A percentile compares a stretch with the other conserved stretches of the same genome.
Evolutionary conservation across 2,113 vertebrate species (phyloP).

Genomic region (Petrocephalus zakoni): DNA sequence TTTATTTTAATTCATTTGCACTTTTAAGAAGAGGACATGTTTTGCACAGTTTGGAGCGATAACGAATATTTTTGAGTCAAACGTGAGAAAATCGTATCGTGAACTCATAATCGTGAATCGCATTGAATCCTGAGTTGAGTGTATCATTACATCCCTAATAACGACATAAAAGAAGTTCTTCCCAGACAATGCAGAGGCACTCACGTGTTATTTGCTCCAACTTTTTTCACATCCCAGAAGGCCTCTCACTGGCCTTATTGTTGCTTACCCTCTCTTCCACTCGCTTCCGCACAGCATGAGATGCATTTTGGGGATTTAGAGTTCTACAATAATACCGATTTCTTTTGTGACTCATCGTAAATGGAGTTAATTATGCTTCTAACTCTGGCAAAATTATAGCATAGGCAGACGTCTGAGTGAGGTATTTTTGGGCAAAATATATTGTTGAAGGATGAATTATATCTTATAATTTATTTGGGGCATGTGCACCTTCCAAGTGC

Average conservation of each 20-base stretch:
- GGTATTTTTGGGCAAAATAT: neutral
- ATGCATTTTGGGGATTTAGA: neutral
- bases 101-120: too few relatives aligned
- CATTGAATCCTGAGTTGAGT: too few relatives aligned
- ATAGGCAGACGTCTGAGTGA: neutral
- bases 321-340: neutral
- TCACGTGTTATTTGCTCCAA: neutral
- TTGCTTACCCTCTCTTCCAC: neutral
- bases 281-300: neutral
- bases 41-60: too few relatives aligned
- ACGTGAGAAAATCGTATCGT: too few relatives aligned
- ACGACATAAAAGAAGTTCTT: neutral
- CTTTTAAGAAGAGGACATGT: too few relatives aligned
- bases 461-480: neutral
- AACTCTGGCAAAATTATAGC: neutral
- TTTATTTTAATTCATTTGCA: too few relatives aligned
- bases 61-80: too few relatives aligned
- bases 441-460: neutral
- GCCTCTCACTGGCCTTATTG: neutral
- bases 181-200: neutral
- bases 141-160: too few relatives aligned
- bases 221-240: neutral
- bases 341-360: neutral
- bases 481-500: neutral
- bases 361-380: neutral